Conservation (phyloP, 2,797 vertebrate genomes). For the Notolabrus celidotus region DNA sequence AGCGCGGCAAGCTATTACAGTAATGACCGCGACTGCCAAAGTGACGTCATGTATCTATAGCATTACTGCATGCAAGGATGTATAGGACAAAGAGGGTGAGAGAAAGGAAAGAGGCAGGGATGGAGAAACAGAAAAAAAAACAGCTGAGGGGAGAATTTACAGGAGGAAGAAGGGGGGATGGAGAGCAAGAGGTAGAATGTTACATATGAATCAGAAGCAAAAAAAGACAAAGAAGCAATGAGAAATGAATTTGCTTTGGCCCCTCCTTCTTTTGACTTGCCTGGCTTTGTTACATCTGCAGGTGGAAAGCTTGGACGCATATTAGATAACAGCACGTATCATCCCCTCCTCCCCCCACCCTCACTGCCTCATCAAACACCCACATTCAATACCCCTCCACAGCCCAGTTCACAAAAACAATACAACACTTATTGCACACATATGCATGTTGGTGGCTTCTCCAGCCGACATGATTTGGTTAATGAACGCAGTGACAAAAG, state of each 20-base stretch:
- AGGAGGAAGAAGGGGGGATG: not conserved
- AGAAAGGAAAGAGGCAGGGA: constrained; percentile 27
- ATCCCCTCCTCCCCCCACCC: fast-evolving
- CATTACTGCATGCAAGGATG: constrained; percentile 57
- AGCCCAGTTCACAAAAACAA: constrained; percentile 76
- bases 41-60: constrained; percentile 77
- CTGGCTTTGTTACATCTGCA: constrained; percentile 64
- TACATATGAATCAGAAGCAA: constrained; percentile 34
- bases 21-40: constrained; percentile 69
- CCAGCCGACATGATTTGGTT: constrained; percentile 59
- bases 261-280: constrained; percentile 43
- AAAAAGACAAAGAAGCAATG: constrained; percentile 65
- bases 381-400: constrained; percentile 54
- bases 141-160: not conserved
- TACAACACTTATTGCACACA: constrained; percentile 61
- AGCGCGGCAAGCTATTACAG: constrained; percentile 65
- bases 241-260: constrained; percentile 56
- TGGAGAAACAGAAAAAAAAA: constrained; percentile 15
- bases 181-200: constrained; percentile 11
- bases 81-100: constrained; percentile 73
- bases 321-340: constrained; percentile 66
- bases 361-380: constrained; percentile 11
- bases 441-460: constrained; percentile 61
- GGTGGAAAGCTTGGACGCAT: constrained; percentile 53
- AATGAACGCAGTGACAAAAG: constrained; percentile 68